Percentiles rank a stretch among this genome's conserved stretches.
Evolutionary conservation across 2,888 invertebrate species (phyloP).

Genomic region (Drosophila paracracens): DNA sequence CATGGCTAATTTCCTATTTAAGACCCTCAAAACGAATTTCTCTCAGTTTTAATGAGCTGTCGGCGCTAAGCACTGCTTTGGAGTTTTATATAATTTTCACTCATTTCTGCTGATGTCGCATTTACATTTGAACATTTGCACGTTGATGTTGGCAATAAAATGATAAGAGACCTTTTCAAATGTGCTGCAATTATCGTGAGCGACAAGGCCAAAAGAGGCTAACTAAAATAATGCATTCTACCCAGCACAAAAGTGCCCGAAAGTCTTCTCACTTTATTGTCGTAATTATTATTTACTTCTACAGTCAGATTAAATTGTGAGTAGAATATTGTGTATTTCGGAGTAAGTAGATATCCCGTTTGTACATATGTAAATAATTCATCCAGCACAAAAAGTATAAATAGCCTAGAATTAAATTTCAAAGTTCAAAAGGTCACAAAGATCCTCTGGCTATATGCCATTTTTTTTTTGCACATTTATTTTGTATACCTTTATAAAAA

Average conservation of each 20-base stretch:
- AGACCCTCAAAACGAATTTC: constrained; percentile 41
- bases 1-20: constrained; percentile 48
- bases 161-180: constrained; percentile 12
- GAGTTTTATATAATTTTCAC: constrained; percentile 28
- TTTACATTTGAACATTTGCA: constrained; percentile 13
- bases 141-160: constrained; percentile 25
- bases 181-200: background rate
- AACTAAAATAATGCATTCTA: background rate
- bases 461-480: background rate
- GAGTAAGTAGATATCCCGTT: no score
- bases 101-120: constrained; percentile 12
- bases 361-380: background rate
- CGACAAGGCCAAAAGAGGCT: no score
- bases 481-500: constrained; percentile 4
- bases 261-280: background rate
- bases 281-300: background rate
- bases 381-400: background rate
- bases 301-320: background rate
- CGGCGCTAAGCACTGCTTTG: constrained; percentile 28
- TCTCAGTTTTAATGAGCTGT: constrained; percentile 48
- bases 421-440: background rate
- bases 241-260: background rate
- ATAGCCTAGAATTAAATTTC: background rate
- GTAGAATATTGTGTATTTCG: background rate
- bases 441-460: background rate